Evolutionary conservation across 2,797 vertebrate species (phyloP), one percentile per base, ranked within the genome.

Genomic region (Epinephelus malabaricus): DNA sequence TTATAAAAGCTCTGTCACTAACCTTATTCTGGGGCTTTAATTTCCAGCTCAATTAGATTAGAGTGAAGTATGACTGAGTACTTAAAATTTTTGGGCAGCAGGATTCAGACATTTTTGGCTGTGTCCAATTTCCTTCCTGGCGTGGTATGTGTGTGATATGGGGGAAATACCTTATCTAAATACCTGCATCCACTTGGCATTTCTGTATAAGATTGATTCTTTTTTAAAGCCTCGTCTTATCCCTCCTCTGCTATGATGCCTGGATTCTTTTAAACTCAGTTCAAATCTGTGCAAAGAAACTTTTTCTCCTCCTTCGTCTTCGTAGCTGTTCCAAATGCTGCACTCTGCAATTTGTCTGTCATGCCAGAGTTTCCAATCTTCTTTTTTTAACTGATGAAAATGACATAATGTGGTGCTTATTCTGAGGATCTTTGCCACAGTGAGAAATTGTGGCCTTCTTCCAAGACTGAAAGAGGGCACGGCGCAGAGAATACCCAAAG

Each of bases 1-100:
- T 94, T 88, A 92, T 94, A 92, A 94, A 90, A 89, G 79, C 85
- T 91, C 88, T 88, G 89, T 92, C 89, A 90, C 88, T 92, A 89
- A 90, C 89, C 82, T 88, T 89, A 92, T 93, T 94, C 90, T 84
- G 88, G 85, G 85, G 79, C 78, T 94, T 91, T 92, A 88, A 92
- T 94, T 93, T 94, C 75, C 82, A 93, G 77, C 83, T 86, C 83
- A 89, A 92, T 92, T 93, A 92, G 81, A 93, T 90, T 85, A 81
- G 79, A 90, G 82, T 88, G 87, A 93, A 88, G 87, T 86, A 88
- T 90, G 92, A 92, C 87, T 53, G 79, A 90, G 74, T 83, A 86
- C 74, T 89, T 81, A 76, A 90, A 59, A 13, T 70, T 77, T 79
- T 76, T 51, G 64, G 76, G 60, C 40, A 51, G 76, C 38, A 6